A percentile compares a stretch with the other conserved stretches of the same genome.
phyloP scores from a whole-genome alignment of 2,888 invertebrate species.

The Abscondita cerata region DNA sequence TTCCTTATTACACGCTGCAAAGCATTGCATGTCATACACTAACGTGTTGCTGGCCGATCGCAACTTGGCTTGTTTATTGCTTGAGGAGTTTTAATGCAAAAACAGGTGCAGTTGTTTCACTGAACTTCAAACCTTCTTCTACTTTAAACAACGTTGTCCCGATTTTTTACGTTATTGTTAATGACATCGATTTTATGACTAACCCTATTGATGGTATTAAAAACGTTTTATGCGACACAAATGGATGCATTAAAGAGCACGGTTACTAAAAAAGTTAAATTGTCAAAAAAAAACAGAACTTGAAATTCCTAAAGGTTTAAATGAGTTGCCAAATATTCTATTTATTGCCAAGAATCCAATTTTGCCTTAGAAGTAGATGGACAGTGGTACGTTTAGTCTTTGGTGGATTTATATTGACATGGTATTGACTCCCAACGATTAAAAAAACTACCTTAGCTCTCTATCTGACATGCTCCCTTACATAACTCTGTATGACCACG shows the following conservation, averaged over 20 bases:
- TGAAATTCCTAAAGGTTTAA: not conserved
- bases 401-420: too few species aligned
- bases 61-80: too few species aligned
- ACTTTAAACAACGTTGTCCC: not conserved
- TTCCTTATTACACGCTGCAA: not conserved
- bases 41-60: not conserved
- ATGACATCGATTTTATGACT: not conserved
- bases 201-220: not conserved
- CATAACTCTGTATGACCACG: too few species aligned
- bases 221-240: constrained; percentile 1
- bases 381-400: too few species aligned
- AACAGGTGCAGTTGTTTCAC: not conserved
- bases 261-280: too few species aligned
- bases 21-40: not conserved
- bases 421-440: too few species aligned
- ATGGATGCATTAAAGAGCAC: constrained; percentile 2
- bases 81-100: not conserved
- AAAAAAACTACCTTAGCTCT: too few species aligned
- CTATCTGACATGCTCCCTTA: too few species aligned
- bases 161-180: not conserved
- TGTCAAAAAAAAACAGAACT: not conserved
- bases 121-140: not conserved
- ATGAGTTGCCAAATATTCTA: too few species aligned
- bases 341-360: too few species aligned
- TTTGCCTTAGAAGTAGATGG: too few species aligned